A percentile compares a stretch with the other conserved stretches of the same genome.
Conservation (phyloP, 2,797 vertebrate species). For the Macrochelys suwanniensis region DNA sequence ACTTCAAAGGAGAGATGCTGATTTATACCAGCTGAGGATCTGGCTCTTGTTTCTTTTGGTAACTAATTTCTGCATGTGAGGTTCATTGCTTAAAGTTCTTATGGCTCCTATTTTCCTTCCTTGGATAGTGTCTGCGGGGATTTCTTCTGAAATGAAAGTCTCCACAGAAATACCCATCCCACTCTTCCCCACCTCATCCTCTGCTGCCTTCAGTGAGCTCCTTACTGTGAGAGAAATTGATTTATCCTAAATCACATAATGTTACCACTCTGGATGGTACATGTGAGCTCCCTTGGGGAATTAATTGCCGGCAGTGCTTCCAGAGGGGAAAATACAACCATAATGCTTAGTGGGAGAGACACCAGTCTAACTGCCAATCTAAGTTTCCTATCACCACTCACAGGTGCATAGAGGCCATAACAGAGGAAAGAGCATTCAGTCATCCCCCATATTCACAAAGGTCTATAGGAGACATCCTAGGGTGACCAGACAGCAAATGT, state of each 20-base stretch:
- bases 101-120: constrained; percentile 6
- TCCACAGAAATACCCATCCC: constrained; percentile 58
- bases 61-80: constrained; percentile 40
- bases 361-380: not conserved
- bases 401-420: not conserved
- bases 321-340: not conserved
- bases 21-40: not conserved
- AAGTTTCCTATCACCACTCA: not conserved
- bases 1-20: constrained; percentile 1
- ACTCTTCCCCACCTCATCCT: constrained; percentile 3
- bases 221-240: constrained; percentile 76
- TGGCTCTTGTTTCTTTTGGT: constrained; percentile 37
- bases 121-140: constrained; percentile 24
- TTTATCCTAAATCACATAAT: constrained; percentile 74
- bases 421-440: not conserved
- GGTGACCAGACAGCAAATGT: no score
- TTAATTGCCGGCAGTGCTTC: constrained; percentile 74
- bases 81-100: constrained; percentile 54
- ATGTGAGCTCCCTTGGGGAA: constrained; percentile 62
- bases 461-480: not conserved
- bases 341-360: constrained; percentile 39
- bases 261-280: constrained; percentile 76
- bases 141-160: constrained; percentile 43
- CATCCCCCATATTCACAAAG: not conserved
- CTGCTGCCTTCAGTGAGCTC: constrained; percentile 40